Conservation (phyloP, 2,888 invertebrate species). For the Stenodema calcarata region DNA sequence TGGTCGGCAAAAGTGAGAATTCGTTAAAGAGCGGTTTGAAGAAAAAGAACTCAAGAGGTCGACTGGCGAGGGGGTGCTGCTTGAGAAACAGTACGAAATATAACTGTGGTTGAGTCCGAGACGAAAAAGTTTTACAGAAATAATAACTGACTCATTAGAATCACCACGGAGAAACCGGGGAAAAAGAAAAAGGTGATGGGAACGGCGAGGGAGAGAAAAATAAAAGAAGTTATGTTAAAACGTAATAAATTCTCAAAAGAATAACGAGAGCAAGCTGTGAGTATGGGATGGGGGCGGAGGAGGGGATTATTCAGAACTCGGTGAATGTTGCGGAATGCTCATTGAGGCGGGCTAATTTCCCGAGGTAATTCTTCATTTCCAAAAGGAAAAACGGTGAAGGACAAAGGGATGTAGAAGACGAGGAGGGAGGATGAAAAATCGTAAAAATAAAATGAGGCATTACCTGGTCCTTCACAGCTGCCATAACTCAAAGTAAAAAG, state of each 20-base stretch:
- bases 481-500: not conserved
- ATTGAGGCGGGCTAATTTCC: constrained; percentile 24
- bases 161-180: not conserved
- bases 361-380: constrained; percentile 20
- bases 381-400: not conserved
- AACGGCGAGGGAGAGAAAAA: not conserved
- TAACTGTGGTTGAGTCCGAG: not conserved
- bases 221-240: constrained; percentile 24
- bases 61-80: not conserved
- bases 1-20: not conserved
- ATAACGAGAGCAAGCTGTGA: not conserved
- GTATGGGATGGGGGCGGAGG: not conserved
- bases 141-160: constrained; percentile 45
- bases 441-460: not conserved
- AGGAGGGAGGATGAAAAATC: not conserved
- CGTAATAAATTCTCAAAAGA: constrained; percentile 23
- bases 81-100: constrained; percentile 17
- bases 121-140: constrained; percentile 32
- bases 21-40: not conserved
- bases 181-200: not conserved
- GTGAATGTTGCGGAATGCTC: constrained; percentile 13
- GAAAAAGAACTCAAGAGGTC: not conserved
- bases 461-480: not conserved
- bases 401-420: not conserved
- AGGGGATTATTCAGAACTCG: constrained; percentile 12